A percentile compares a stretch with the other conserved stretches of the same genome.
These are phyloP conservation scores for Ctena decussata DNA, from an alignment of 2,888 invertebrate species.

Conservation along the genomic window DNA sequence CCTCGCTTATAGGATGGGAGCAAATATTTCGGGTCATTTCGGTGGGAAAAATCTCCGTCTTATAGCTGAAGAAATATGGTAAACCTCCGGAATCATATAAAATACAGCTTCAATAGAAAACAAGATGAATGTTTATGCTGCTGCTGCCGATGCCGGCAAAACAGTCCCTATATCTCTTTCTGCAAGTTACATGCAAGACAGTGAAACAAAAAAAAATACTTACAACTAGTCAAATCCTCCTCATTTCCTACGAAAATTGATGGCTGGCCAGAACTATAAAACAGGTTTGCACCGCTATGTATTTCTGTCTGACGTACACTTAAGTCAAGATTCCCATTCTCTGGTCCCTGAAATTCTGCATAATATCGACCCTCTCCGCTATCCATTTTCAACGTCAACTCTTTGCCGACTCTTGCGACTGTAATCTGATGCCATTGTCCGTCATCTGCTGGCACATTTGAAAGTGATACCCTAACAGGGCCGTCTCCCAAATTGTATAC, in stretches of 20 bases:
- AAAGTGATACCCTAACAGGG: conserved; percentile 92
- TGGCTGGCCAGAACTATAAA: conserved; percentile 23
- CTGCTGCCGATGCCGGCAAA: no score
- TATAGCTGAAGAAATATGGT: no score
- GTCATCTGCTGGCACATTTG: conserved; percentile 95
- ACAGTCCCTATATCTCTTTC: no score
- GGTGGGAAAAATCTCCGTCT: no score
- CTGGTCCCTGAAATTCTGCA: conserved; percentile 87
- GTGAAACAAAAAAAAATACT: conserved; percentile 8
- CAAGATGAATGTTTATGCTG: no score
- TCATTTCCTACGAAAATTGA: neutral
- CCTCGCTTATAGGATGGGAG: no score
- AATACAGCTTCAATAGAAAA: no score
- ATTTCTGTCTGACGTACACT: conserved; percentile 51
- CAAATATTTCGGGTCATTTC: no score
- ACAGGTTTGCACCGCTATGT: conserved; percentile 64
- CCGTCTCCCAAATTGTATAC: conserved; percentile 96
- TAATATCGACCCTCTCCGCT: conserved; percentile 93
- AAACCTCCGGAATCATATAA: no score
- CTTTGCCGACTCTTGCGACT: conserved; percentile 96
- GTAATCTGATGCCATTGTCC: conserved; percentile 99
- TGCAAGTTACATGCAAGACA: no score
- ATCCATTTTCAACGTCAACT: conserved; percentile 96
- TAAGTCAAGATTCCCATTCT: conserved; percentile 50
- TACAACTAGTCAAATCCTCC: conserved; percentile 43